Conservation (phyloP, 2,797 vertebrate genomes). For the Orestias chungarensis region DNA sequence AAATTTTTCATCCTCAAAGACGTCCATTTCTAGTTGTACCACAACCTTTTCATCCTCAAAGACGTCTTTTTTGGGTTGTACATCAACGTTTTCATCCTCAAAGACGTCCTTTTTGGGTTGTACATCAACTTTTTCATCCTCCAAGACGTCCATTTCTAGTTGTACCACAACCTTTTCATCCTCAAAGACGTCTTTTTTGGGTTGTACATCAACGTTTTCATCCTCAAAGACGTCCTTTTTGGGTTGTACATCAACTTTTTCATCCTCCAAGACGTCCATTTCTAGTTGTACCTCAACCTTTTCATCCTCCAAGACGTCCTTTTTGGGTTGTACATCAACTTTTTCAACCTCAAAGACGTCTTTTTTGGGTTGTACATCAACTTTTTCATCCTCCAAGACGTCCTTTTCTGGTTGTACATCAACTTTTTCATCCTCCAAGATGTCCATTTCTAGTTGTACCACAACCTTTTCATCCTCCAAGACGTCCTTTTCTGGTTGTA, state of each 20-base stretch:
- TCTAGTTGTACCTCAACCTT: neutral
- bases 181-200: too few species aligned
- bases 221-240: neutral
- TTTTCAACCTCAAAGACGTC: neutral
- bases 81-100: neutral
- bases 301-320: neutral
- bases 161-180: too few species aligned
- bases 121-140: neutral
- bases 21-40: neutral
- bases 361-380: too few species aligned
- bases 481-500: neutral
- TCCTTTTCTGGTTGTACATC: neutral
- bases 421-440: neutral
- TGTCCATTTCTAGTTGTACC: neutral
- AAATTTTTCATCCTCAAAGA: neutral
- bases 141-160: neutral
- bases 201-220: neutral
- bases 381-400: too few species aligned
- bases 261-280: neutral
- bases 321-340: neutral
- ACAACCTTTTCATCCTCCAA: neutral
- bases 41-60: neutral
- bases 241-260: neutral
- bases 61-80: neutral
- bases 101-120: neutral